phyloP scores from a whole-genome alignment of 2,113 vertebrate species.

The Spea multiplicata region DNA sequence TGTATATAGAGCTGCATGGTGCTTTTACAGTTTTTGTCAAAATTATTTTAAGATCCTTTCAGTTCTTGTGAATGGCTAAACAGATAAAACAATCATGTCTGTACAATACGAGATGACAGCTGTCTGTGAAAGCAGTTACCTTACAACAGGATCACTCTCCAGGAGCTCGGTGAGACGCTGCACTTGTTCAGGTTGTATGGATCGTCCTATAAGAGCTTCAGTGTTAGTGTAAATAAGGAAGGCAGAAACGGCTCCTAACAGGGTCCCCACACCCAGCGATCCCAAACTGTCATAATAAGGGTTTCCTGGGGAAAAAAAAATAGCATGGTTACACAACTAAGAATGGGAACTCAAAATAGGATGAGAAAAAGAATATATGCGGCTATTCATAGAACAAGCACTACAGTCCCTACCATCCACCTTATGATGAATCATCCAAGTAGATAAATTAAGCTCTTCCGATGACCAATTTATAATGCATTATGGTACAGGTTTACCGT shows the following conservation, averaged over 20 bases:
- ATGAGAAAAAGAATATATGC: not conserved
- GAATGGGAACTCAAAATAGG: not conserved
- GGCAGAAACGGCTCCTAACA: constrained; percentile 85
- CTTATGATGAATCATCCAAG: not conserved
- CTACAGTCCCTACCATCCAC: not conserved
- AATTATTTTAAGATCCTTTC: too few species aligned
- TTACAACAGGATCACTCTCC: constrained; percentile 91
- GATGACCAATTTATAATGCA: too few species aligned
- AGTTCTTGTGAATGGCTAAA: too few species aligned
- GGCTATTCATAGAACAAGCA: not conserved
- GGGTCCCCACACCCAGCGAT: constrained; percentile 88
- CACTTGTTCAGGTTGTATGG: constrained; percentile 87
- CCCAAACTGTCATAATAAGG: constrained; percentile 89
- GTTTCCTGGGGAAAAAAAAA: constrained; percentile 70
- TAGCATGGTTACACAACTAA: not conserved
- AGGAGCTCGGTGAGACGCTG: constrained; percentile 93
- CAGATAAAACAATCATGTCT: too few species aligned
- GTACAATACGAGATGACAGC: too few species aligned
- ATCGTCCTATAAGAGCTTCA: constrained; percentile 89
- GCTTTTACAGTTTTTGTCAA: too few species aligned
- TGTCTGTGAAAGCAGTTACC: constrained; percentile 64
- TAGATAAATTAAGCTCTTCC: too few species aligned
- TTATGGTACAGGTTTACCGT: too few species aligned
- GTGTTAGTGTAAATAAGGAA: constrained; percentile 98
- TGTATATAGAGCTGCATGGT: too few species aligned